Evolutionary conservation across 2,113 vertebrate genomes (phyloP).

Genomic region (Asarcornis scutulata): DNA sequence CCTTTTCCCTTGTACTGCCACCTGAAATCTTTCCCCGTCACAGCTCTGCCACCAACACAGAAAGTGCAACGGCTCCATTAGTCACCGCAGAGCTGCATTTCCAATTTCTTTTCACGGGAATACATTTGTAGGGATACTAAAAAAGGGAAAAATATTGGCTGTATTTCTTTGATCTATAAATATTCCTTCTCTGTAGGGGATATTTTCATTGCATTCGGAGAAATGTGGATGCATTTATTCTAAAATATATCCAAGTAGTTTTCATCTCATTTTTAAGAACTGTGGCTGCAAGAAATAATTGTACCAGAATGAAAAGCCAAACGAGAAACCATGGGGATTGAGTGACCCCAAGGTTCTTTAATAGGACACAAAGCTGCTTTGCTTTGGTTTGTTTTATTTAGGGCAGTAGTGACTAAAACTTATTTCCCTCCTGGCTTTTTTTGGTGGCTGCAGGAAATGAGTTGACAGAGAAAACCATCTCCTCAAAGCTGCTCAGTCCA

Average conservation of each 20-base stretch:
- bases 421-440: background rate
- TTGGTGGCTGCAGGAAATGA: background rate
- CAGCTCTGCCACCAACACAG: background rate
- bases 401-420: background rate
- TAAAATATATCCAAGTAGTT: background rate
- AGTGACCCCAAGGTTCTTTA: background rate
- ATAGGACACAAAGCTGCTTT: background rate
- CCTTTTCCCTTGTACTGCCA: background rate
- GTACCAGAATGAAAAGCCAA: background rate
- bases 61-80: background rate
- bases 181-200: background rate
- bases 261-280: background rate
- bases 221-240: background rate
- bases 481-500: background rate
- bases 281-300: background rate
- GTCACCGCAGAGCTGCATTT: background rate
- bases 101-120: background rate
- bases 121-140: background rate
- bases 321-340: accelerated
- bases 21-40: background rate
- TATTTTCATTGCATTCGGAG: background rate
- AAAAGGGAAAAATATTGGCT: background rate
- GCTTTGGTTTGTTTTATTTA: background rate
- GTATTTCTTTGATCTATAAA: slow-evolving; percentile 17
- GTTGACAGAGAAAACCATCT: background rate